Percentiles rank a stretch among this genome's conserved stretches.
Conservation (phyloP, 2,113 vertebrate genomes). For the Microtus richardsoni region DNA sequence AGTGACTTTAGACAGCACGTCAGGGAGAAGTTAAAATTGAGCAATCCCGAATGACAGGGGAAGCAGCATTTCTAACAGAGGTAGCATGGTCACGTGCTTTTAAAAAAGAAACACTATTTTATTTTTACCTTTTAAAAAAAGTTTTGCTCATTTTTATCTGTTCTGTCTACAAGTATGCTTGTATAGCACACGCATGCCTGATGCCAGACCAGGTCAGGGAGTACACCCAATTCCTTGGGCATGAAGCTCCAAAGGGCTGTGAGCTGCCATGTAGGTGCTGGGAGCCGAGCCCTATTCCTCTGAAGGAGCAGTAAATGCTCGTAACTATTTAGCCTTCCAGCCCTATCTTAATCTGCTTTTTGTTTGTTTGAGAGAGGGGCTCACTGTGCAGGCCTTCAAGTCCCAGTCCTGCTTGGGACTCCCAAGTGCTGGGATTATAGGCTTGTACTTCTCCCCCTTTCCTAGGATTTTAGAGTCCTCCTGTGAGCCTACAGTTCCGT, state of each 20-base stretch:
- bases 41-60: accelerated
- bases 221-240: background rate
- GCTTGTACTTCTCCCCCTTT: no score
- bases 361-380: background rate
- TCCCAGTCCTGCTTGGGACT: background rate
- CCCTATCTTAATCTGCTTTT: background rate
- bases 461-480: background rate
- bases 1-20: background rate
- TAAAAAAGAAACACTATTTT: background rate
- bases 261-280: background rate
- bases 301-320: background rate
- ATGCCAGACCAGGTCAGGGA: background rate
- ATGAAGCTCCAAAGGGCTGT: background rate
- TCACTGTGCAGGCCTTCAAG: background rate
- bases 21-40: background rate
- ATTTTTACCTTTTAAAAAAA: background rate
- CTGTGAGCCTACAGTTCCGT: background rate
- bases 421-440: background rate
- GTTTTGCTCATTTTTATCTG: background rate
- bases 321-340: background rate
- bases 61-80: background rate
- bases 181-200: background rate
- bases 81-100: background rate
- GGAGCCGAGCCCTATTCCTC: background rate
- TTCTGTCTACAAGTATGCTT: background rate